Evolutionary conservation across 1,140 invertebrate genomes (phyloP), one percentile per base, ranked within the genome.

Genomic region (Apolygus lucorum): DNA sequence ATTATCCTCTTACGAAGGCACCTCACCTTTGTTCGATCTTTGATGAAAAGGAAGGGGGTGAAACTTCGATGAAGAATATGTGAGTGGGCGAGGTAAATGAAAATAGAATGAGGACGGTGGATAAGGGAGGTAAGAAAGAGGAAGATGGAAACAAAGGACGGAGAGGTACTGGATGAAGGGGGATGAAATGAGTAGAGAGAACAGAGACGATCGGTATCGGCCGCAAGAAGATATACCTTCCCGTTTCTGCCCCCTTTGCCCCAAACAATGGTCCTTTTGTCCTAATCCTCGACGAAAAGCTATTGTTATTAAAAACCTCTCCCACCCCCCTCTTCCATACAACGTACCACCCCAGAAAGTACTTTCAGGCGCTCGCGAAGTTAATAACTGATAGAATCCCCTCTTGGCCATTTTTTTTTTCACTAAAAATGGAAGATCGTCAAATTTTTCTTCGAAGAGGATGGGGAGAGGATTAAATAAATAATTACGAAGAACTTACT

Each of bases 11-110:
- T n/a, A n/a, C n/a, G n/a, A n/a, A n/a, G n/a, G n/a, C n/a, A n/a
- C n/a, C n/a, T n/a, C n/a, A n/a, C 34, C 17, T 59, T 59, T 59
- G 54, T 59, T 59, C 54, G 22, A 59, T 59, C 22, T 59, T 13
- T 24, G 2, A 22, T 42, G 34, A 42, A 42, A 8, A n/a, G n/a
- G n/a, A n/a, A n/a, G n/a, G n/a, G n/a, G n/a, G n/a, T n/a, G 34
- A 11, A 59, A 59, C 8, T 59, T 59, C 22, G 54, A 59, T 24
- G 54, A 59, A 59, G 54, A 59, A 59, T 59, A 59, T 59, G 22
- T 24, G 54, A 59, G 34, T 42, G 34, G 17, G 17, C 17, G 34
- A 17, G 17, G 34, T 4, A 42, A 42, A 42, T 4, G 34, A 8
- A 42, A 42, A 42, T 42, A n/a, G n/a, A n/a, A n/a, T n/a, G n/a